Evolutionary conservation across 2,113 vertebrate genomes (phyloP).

Genomic region (Apodemus sylvaticus): DNA sequence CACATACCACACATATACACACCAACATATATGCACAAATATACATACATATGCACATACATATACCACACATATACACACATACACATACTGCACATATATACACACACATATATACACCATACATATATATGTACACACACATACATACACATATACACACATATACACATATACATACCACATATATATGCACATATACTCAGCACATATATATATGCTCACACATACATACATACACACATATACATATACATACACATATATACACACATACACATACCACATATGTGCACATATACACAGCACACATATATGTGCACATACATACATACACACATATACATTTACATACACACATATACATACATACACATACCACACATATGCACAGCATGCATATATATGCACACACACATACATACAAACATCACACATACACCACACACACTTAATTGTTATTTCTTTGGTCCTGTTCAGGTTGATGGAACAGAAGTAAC

Average conservation of each 20-base stretch:
- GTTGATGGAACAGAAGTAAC: constrained; percentile 90
- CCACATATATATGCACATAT: no score
- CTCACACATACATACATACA: not conserved
- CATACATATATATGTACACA: no score
- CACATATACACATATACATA: not conserved
- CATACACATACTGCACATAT: not conserved
- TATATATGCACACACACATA: no score
- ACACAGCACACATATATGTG: no score
- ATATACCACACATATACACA: not conserved
- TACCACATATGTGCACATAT: not conserved
- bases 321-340: not conserved
- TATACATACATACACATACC: no score
- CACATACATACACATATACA: not conserved
- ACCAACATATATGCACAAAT: no score
- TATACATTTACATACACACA: not conserved
- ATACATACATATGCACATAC: not conserved
- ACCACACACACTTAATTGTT: not conserved
- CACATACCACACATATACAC: no score
- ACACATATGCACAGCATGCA: not conserved
- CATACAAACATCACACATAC: not conserved
- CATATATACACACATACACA: not conserved
- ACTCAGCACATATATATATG: no score
- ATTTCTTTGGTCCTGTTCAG: constrained; percentile 81
- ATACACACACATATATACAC: no score
- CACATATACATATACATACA: not conserved